Base-by-base conservation (phyloP, 2,888 invertebrate genomes). In the Aphodius granarius region DNA sequence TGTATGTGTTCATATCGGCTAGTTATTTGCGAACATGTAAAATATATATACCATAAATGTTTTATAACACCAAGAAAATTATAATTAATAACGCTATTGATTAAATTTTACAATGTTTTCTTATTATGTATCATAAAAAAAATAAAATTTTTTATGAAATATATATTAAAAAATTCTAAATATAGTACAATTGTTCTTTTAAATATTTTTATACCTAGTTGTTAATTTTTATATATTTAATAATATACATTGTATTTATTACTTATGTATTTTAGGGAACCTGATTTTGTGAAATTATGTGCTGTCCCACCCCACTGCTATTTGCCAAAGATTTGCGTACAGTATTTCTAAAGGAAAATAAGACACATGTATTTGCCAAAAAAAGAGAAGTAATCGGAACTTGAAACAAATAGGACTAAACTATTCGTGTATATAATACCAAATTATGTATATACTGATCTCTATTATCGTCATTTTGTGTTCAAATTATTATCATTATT, bases 121-220 rank as follows among this genome's bases (percentile, higher is more conserved):
- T 43, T 43, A 43, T 43, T 43, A 43, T 43, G 43, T 43, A 43
- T 43, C 13, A 74, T 71, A 75, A 66, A 72, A 68, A 75, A 72
- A 72, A 68, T 2, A 19, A 68, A 6, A n/a, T 68, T 77, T 77
- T 73, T 77, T 75, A 74, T 64, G 73, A 77, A 72, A 63, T 72
- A 71, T 72, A 76, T 74, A 74, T 77, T 74, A 71, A 74, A 77
- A 43, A 73, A 77, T 77, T 73, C 77, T 77, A 77, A 77, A 77
- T 75, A 78, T 79, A 81, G 80, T 81, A 81, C 81, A 81, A 81
- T 73, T 77, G 76, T 76, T 81, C 79, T 76, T 81, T 81, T 80
- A 74, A 78, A 78, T 81, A 79, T 81, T 81, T 80, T 79, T 80
- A 80, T 79, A 80, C 78, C 79, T 80, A 79, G 78, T 78, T 79